Percentiles rank a stretch among this genome's conserved stretches.
Conservation (phyloP, 2,888 invertebrate genomes). For the Tridacna gigas region DNA sequence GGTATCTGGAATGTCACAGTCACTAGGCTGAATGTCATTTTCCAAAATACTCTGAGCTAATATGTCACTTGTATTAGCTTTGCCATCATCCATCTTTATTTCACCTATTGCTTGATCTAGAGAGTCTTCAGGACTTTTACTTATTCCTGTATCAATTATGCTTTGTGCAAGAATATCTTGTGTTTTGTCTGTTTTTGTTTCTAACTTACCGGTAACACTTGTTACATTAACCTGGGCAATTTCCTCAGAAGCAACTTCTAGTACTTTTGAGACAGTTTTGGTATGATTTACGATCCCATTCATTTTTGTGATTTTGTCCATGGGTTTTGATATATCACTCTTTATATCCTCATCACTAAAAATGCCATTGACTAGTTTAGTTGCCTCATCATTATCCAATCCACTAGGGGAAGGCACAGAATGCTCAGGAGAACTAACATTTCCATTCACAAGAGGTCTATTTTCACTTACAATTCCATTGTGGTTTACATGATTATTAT, state of each 20-base stretch:
- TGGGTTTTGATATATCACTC: conserved; percentile 42
- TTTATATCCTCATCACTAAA: conserved; percentile 42
- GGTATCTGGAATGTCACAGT: conserved; percentile 61
- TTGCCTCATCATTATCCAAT: conserved; percentile 52
- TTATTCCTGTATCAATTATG: conserved; percentile 58
- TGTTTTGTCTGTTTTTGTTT: conserved; percentile 35
- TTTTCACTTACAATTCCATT: conserved; percentile 61
- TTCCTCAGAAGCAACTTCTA: conserved; percentile 28
- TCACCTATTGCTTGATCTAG: conserved; percentile 32
- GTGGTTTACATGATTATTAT: conserved; percentile 62
- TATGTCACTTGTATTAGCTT: conserved; percentile 43
- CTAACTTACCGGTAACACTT: conserved; percentile 30
- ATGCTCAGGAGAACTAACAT: conserved; percentile 62
- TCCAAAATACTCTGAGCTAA: conserved; percentile 60
- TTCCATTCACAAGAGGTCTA: conserved; percentile 63
- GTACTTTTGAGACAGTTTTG: conserved; percentile 47
- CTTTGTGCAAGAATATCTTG: conserved; percentile 61
- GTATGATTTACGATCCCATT: conserved; percentile 76
- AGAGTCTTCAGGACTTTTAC: conserved; percentile 49
- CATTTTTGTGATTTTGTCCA: conserved; percentile 67
- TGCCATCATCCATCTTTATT: conserved; percentile 37
- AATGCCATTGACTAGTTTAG: conserved; percentile 63
- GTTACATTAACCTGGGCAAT: conserved; percentile 22
- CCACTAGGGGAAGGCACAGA: conserved; percentile 62
- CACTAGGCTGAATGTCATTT: conserved; percentile 61